Percentiles rank a stretch among this genome's conserved stretches.
Evolutionary conservation across 1,140 invertebrate genomes (phyloP).

Genomic region (Pygmarrhopalites habei): DNA sequence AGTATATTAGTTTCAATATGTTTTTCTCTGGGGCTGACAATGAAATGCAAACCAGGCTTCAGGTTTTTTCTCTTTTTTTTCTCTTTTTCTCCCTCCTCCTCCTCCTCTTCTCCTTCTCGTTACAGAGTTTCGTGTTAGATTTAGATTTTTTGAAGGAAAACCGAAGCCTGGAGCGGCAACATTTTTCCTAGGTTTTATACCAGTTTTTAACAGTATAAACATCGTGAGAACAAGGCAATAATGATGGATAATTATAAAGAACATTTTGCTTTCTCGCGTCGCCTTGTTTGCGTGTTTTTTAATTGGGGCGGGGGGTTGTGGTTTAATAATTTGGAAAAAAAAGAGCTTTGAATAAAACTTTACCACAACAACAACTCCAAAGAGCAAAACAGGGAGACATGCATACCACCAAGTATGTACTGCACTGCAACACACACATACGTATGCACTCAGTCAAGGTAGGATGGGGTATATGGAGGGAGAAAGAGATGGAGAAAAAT

Average conservation of each 20-base stretch:
- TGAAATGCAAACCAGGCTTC: not conserved
- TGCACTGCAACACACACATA: no score
- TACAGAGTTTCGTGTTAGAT: no score
- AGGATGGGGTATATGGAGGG: no score
- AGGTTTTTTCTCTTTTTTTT: not conserved
- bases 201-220: slow-evolving; percentile 29
- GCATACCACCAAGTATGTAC: no score
- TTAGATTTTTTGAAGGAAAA: slow-evolving; percentile 14
- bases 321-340: slow-evolving; percentile 29
- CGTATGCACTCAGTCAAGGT: no score
- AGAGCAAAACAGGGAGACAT: no score
- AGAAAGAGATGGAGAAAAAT: no score
- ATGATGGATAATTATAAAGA: slow-evolving; percentile 39
- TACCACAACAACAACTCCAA: not conserved
- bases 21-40: not conserved
- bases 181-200: slow-evolving; percentile 28
- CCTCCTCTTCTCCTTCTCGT: no score
- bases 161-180: slow-evolving; percentile 18
- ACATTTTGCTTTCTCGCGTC: slow-evolving; percentile 39
- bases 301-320: slow-evolving; percentile 35
- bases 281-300: slow-evolving; percentile 39
- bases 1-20: no score
- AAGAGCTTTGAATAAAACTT: not conserved
- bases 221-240: slow-evolving; percentile 40
- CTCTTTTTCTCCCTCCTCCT: no score